Evolutionary conservation across 2,113 vertebrate genomes (phyloP).

Genomic region (Gymnobelideus leadbeateri): DNA sequence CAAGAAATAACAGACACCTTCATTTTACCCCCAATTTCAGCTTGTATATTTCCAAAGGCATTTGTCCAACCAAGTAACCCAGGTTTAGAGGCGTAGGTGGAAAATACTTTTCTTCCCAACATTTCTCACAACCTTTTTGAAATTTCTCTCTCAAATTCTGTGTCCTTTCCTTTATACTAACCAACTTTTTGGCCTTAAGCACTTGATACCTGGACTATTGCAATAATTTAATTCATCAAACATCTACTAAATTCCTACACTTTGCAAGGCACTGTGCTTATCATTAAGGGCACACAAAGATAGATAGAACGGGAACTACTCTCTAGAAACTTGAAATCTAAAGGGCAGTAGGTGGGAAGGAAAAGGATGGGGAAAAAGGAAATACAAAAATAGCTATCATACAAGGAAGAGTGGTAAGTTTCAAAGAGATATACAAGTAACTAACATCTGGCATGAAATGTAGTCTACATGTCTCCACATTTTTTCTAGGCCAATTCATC

Average conservation of each 20-base stretch:
- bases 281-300: background rate
- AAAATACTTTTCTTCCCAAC: constrained; percentile 34
- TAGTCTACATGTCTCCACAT: background rate
- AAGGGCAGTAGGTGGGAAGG: background rate
- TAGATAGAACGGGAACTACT: background rate
- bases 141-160: background rate
- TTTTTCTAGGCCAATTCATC: background rate
- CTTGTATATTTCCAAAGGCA: constrained; percentile 7
- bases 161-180: background rate
- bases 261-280: background rate
- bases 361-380: background rate
- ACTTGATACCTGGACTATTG: background rate
- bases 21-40: background rate
- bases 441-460: background rate
- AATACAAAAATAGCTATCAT: background rate
- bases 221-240: background rate
- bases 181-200: background rate
- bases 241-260: background rate
- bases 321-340: background rate
- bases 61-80: constrained; percentile 21
- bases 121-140: background rate
- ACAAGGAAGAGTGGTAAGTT: background rate
- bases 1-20: background rate
- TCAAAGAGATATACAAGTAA: background rate
- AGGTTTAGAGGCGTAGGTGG: constrained; percentile 43